Conservation (phyloP, 2,888 invertebrate genomes). For the Lepidochrysops patricia region DNA sequence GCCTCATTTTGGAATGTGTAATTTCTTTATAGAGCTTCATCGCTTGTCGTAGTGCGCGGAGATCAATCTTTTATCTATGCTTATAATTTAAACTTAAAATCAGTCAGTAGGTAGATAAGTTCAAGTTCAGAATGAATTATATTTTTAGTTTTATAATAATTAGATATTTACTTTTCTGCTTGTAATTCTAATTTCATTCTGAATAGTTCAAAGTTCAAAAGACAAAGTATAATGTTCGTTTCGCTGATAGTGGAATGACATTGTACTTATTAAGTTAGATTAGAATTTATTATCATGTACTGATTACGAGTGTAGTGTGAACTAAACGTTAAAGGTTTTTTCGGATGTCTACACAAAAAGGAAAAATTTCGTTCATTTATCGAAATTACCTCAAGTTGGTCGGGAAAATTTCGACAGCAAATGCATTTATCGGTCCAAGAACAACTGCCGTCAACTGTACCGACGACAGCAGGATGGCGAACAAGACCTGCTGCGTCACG, state of each 20-base stretch:
- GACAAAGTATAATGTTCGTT: too few species aligned
- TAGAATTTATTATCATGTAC: neutral
- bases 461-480: constrained; percentile 51
- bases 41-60: too few species aligned
- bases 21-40: too few species aligned
- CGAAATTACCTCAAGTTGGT: constrained; percentile 53
- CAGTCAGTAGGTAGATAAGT: too few species aligned
- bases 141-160: too few species aligned
- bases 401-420: constrained; percentile 60
- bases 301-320: neutral
- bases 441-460: constrained; percentile 47
- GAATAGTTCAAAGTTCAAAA: neutral
- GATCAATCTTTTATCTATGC: too few species aligned
- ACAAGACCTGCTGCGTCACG: constrained; percentile 46
- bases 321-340: neutral
- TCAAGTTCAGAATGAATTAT: neutral
- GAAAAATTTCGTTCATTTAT: neutral
- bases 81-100: too few species aligned
- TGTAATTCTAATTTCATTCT: too few species aligned
- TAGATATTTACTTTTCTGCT: too few species aligned
- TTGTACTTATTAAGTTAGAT: neutral
- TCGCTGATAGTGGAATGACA: neutral
- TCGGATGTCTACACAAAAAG: too few species aligned
- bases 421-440: constrained; percentile 63
- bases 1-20: too few species aligned